Conservation (phyloP, 2,888 invertebrate species). For the Xestia ashworthii region DNA sequence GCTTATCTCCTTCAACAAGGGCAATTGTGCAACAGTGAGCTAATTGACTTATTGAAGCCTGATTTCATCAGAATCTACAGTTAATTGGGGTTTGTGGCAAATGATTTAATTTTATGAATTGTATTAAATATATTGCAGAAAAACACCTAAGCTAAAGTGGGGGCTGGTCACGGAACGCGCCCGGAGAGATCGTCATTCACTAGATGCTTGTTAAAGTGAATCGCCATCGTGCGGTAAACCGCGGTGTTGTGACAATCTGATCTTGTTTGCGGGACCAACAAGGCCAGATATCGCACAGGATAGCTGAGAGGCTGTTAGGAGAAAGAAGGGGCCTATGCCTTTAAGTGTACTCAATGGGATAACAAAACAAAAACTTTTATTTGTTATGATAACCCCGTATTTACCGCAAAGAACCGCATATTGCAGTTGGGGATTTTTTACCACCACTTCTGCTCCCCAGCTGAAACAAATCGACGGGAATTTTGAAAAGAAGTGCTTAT, state of each 20-base stretch:
- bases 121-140: not conserved
- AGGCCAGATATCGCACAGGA: not conserved
- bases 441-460: not conserved
- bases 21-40: not conserved
- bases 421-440: not conserved
- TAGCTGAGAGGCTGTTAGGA: not conserved
- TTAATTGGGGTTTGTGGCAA: not conserved
- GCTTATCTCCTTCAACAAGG: not conserved
- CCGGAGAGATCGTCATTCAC: not conserved
- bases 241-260: not conserved
- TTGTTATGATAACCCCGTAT: not conserved
- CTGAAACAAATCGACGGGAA: not conserved
- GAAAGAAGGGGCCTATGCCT: not conserved
- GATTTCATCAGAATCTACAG: not conserved
- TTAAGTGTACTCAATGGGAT: not conserved
- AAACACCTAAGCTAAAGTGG: not conserved
- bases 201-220: not conserved
- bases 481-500: not conserved
- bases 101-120: not conserved
- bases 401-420: not conserved
- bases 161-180: not conserved
- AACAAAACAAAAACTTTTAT: not conserved
- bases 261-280: not conserved
- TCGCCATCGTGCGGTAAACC: not conserved
- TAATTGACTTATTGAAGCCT: constrained; percentile 1